Conservation (phyloP, 2,797 vertebrate species). For the Luscinia luscinia region DNA sequence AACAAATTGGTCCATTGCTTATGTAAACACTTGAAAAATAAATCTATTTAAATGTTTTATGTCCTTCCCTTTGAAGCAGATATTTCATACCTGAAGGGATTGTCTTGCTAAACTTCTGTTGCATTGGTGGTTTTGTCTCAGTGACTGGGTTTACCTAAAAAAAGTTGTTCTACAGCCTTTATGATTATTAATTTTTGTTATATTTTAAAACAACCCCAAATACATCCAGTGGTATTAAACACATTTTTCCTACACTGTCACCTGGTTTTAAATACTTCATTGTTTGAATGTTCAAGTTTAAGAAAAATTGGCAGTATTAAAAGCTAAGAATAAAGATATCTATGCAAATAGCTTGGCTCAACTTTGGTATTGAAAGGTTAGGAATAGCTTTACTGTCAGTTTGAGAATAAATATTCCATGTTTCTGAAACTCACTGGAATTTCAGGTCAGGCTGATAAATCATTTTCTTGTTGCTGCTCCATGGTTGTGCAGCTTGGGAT, state of each 20-base stretch:
- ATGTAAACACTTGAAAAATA: slow-evolving; percentile 46
- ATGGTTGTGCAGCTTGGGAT: fast-evolving
- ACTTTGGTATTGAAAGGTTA: neutral
- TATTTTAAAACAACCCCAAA: neutral
- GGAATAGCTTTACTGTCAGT: neutral
- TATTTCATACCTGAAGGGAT: neutral
- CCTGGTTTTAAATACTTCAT: neutral
- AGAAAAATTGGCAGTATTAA: neutral
- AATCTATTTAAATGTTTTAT: slow-evolving; percentile 38
- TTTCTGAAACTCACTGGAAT: neutral
- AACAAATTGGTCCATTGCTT: slow-evolving; percentile 15
- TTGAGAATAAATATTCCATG: neutral
- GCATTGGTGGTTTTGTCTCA: neutral
- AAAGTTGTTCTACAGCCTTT: neutral
- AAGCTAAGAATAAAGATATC: neutral
- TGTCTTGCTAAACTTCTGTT: neutral
- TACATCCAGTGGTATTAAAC: neutral
- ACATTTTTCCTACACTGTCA: neutral
- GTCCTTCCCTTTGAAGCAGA: slow-evolving; percentile 33
- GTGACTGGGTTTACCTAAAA: neutral
- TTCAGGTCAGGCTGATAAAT: neutral
- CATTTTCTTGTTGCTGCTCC: neutral
- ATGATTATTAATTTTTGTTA: neutral
- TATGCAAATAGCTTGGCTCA: neutral
- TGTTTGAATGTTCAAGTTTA: neutral